phyloP scores from a whole-genome alignment of 2,113 vertebrate genomes.

The Pelusios castaneus region DNA sequence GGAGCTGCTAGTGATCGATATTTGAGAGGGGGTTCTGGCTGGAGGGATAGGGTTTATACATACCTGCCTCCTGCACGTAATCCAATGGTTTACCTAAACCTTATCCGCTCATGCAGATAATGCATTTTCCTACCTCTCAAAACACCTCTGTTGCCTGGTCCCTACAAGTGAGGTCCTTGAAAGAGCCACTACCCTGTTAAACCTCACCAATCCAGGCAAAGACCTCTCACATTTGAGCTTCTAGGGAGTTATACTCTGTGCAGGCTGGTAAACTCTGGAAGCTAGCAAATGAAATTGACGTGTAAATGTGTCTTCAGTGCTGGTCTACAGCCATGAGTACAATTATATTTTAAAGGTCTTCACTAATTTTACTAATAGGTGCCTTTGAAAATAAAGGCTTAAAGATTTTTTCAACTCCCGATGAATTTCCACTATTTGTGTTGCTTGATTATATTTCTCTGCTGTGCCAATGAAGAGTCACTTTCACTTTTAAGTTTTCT shows the following conservation, averaged over 20 bases:
- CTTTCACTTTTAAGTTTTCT: neutral
- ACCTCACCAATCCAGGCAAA: neutral
- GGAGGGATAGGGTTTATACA: neutral
- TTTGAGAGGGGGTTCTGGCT: neutral
- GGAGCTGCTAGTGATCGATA: neutral
- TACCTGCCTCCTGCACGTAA: neutral
- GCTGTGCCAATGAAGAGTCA: neutral
- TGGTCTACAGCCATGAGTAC: neutral
- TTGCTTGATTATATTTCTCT: neutral
- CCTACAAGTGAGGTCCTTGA: neutral
- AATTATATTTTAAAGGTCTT: neutral
- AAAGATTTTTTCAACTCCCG: neutral
- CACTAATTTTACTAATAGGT: neutral
- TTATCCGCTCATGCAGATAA: neutral
- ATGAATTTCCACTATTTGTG: neutral
- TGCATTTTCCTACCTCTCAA: neutral
- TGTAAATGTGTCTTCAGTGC: neutral
- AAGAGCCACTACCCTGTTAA: neutral
- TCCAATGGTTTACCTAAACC: neutral
- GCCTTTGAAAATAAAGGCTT: neutral
- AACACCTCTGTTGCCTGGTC: neutral
- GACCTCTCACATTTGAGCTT: neutral
- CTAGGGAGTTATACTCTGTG: neutral
- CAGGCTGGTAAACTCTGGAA: neutral
- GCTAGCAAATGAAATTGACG: neutral